Base-by-base conservation (phyloP, 2,888 invertebrate genomes). In the Terebella lapidaria region DNA sequence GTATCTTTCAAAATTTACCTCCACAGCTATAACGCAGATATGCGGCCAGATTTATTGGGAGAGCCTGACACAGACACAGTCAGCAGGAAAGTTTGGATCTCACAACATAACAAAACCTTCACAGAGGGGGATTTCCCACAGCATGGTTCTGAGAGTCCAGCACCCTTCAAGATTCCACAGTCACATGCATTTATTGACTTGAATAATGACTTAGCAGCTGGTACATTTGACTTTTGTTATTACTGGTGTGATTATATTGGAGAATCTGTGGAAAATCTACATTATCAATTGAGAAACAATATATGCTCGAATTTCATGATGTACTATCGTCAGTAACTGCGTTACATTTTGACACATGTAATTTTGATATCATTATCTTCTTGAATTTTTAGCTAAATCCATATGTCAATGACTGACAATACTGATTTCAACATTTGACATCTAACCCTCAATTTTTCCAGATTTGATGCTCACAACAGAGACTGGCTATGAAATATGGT, bases 151-250 rank as follows among this genome's bases (percentile, higher is more conserved):
- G n/a, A n/a, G 49, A 35, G 35, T 30, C 18, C 3, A 4, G 24
- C 18, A 28, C 27, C 25, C 5, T 55, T 55, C 5, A 15, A 10
- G 4, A 30, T 18, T 15, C 55, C 30, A 3, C 52, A 51, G 2
- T 62, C 62, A 1, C n/a, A 58, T 42, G 58, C 58, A 4, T 62
- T 56, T 42, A 22, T 62, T 1, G 62, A 62, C 53, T 15, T 62
- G 15, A 57, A 55, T 27, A 25, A 24, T 20, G 59, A 62, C 30
- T 28, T 42, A 3, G 5, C 4, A 2, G 25, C 59, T 29, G 58
- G 58, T 58, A 20, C 18, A 27, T 30, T 15, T 25, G 27, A 25
- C 26, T 10, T 24, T 53, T n/a, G n/a, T n/a, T n/a, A n/a, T n/a
- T n/a, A n/a, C n/a, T n/a, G n/a, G n/a, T n/a, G n/a, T n/a, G n/a